Base-by-base conservation (phyloP, 1,140 invertebrate species). In the Grapholita molesta region DNA sequence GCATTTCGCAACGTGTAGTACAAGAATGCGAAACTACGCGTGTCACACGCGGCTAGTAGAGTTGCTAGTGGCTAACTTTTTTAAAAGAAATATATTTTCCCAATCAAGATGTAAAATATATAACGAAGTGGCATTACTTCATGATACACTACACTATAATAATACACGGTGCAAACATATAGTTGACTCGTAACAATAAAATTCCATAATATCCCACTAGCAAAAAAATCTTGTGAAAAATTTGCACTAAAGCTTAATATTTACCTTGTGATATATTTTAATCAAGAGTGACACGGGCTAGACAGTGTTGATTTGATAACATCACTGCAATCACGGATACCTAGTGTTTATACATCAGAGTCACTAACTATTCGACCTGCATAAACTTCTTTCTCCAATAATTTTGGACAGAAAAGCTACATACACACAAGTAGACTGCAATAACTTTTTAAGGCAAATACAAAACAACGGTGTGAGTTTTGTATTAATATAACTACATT, bases 231-330 rank as follows among this genome's bases (percentile, higher is more conserved):
- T 6, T 15, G 35, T 5, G n/a, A 38, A 38, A 38, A 38, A 38
- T 9, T 18, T 4, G 5, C 18, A 48, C n/a, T n/a, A 18, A 48
- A 48, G 42, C 21, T 48, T 48, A 21, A 48, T 48, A 48, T 48
- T 48, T 48, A 18, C 42, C 2, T 7, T 21, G 15, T 8, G 42
- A 15, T 15, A 48, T 48, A 48, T 48, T 61, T 25, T 11, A 32
- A 61, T 61, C 55, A 28, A n/a, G 55, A 61, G 12, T 61, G 55
- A 61, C 55, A 61, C 6, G 24, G 48, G 55, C 25, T 30, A 15
- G 24, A 61, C 28, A n/a, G 12, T 30, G 55, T 61, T 61, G 55
- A 61, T 61, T 61, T 61, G 55, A 61, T 61, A 61, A 61, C 55
- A 61, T 61, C 55, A 61, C 32, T 61, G 55, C 32, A 28, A 15